Evolutionary conservation across 2,797 vertebrate genomes (phyloP), one percentile per base, ranked within the genome.

Genomic region (Esox masquinongy): DNA sequence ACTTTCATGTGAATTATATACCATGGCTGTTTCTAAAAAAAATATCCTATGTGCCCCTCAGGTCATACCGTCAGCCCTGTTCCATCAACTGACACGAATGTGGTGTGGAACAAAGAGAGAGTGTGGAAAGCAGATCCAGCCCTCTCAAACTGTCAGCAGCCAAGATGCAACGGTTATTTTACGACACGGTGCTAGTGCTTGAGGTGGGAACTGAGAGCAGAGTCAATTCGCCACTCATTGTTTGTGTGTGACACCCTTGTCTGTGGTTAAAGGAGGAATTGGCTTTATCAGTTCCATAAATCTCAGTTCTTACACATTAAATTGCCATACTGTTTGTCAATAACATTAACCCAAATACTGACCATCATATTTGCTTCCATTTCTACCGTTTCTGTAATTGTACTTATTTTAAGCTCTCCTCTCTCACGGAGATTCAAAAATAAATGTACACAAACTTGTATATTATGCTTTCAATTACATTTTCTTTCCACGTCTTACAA

Each of bases 131-230:
- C 19, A 26, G 39, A 56, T 49, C 34, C 8, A 59, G 14, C 47
- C 22, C 51, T 75, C 26, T 69, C 73, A 71, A 70, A 26, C 76
- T 59, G 56, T 47, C 70, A 66, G 31, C 64, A 74, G 43, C 66
- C 76, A 78, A 49, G 12, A 26, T 22, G 12, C 22, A 49, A 68
- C 69, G 26, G 72, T 59, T 68, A 50, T 53, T 75, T 61, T 72
- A 70, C 26, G 26, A 71, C 26, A 31, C 15, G 14, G 26, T 49
- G 36, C 51, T n/a, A 14, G 47, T 22, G 43, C 19, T 43, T 50
- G 36, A 49, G 72, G 19, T 43, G 22, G 7, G 14, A 51, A 47
- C 22, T 66, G 19, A 56, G 50, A 36, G 61, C n/a, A 47, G n/a
- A 43, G 24, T 22, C 36, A 74, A 17, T 68, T 51, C 69, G 53